phyloP scores from a whole-genome alignment of 1,140 invertebrate species.

The Drosophila novamexicana region DNA sequence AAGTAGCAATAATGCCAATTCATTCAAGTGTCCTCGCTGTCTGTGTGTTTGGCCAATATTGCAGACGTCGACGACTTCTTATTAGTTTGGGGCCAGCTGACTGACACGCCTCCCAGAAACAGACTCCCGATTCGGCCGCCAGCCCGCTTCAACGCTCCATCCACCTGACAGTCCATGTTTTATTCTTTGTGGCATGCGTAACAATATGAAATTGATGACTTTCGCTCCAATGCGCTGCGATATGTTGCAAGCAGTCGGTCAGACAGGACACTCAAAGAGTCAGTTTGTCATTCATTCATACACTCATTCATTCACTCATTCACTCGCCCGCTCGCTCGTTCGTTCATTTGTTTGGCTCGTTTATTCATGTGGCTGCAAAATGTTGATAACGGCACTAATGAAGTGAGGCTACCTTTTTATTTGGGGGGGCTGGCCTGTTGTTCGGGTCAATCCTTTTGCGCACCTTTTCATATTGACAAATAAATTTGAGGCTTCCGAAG shows the following conservation, averaged over 20 bases:
- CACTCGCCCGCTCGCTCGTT: constrained; percentile 20
- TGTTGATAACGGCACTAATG: constrained; percentile 80
- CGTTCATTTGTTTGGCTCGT: constrained; percentile 46
- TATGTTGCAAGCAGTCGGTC: constrained; percentile 63
- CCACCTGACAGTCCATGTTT: constrained; percentile 23
- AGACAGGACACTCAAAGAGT: constrained; percentile 23
- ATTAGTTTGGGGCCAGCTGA: constrained; percentile 60
- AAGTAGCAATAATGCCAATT: constrained; percentile 82
- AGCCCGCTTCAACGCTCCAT: neutral
- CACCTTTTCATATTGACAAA: constrained; percentile 80
- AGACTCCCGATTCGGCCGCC: neutral
- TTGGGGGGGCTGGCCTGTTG: neutral
- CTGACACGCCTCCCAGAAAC: neutral
- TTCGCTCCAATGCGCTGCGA: constrained; percentile 76
- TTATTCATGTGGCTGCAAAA: constrained; percentile 70
- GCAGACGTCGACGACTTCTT: constrained; percentile 52
- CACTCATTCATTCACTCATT: neutral
- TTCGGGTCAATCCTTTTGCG: constrained; percentile 55
- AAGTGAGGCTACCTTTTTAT: constrained; percentile 66
- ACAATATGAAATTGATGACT: constrained; percentile 83
- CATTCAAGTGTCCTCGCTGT: constrained; percentile 69
- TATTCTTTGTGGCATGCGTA: constrained; percentile 77
- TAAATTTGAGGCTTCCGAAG: constrained; percentile 50
- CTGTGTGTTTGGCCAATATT: constrained; percentile 46
- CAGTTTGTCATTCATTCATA: constrained; percentile 40